Conservation (phyloP, 2,113 vertebrate genomes). For the Lepus europaeus region DNA sequence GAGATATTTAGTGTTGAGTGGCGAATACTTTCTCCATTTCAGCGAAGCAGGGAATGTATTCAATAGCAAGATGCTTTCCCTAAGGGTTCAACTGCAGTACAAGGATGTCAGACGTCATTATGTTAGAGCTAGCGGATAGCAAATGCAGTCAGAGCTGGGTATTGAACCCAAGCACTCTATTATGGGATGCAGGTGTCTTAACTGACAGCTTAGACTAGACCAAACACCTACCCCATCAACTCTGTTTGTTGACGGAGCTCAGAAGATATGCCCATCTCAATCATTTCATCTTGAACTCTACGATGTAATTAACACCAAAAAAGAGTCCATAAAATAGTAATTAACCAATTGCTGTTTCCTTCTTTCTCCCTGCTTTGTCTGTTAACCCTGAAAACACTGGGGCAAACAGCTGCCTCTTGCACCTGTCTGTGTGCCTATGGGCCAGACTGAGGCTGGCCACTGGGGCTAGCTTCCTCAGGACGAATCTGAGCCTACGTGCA, state of each 20-base stretch:
- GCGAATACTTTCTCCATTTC: neutral
- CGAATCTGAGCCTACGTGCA: neutral
- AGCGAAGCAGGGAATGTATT: neutral
- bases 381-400: neutral
- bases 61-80: neutral
- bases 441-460: neutral
- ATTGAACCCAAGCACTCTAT: too few species aligned
- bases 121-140: neutral
- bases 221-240: neutral
- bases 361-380: neutral
- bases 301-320: neutral
- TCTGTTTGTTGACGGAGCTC: neutral
- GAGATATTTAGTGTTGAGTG: neutral
- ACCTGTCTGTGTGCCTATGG: neutral
- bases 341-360: neutral
- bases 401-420: neutral
- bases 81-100: neutral
- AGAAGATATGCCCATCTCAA: neutral
- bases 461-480: neutral
- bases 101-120: neutral
- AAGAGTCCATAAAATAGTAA: neutral
- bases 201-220: too few species aligned
- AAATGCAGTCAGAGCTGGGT: neutral
- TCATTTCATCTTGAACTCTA: neutral
- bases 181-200: too few species aligned